Percentiles rank a stretch among this genome's conserved stretches.
phyloP scores from a whole-genome alignment of 2,113 vertebrate genomes.

The Leucosticte australis region DNA sequence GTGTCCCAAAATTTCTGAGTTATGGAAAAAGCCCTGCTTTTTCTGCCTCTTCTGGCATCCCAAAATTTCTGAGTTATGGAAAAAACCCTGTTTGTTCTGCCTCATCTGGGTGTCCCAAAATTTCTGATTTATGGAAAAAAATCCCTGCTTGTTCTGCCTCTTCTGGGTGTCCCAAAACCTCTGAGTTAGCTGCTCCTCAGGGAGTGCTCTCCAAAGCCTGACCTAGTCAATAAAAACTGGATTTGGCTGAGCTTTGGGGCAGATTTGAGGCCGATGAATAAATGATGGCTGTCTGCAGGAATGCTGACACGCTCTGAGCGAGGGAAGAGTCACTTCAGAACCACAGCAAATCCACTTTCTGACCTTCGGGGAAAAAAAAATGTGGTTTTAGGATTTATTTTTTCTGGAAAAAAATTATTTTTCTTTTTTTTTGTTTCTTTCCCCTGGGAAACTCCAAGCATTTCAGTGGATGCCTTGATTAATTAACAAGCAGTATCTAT shows the following conservation, averaged over 20 bases:
- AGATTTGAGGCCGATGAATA: background rate
- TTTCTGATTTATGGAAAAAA: too few species aligned
- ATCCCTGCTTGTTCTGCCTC: too few species aligned
- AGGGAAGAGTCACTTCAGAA: background rate
- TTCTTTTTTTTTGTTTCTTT: too few species aligned
- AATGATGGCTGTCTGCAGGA: background rate
- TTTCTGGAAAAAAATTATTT: background rate
- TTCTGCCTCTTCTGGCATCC: background rate
- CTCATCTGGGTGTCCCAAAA: too few species aligned
- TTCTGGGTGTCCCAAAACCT: too few species aligned
- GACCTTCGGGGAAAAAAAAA: background rate
- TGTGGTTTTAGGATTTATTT: too few species aligned
- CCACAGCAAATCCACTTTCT: background rate
- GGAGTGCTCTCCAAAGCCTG: background rate
- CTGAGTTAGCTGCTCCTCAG: background rate
- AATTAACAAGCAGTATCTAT: background rate
- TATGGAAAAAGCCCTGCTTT: too few species aligned
- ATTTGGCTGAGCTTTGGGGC: background rate
- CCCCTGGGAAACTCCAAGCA: background rate
- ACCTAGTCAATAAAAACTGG: background rate
- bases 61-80: background rate
- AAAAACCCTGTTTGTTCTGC: too few species aligned
- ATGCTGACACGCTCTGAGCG: slow-evolving; percentile 31
- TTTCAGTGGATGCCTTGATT: background rate
- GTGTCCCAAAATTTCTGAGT: too few species aligned